These are phyloP conservation scores for Saiga tatarica DNA, from an alignment of 2,113 vertebrate species.

Conservation along the genomic window DNA sequence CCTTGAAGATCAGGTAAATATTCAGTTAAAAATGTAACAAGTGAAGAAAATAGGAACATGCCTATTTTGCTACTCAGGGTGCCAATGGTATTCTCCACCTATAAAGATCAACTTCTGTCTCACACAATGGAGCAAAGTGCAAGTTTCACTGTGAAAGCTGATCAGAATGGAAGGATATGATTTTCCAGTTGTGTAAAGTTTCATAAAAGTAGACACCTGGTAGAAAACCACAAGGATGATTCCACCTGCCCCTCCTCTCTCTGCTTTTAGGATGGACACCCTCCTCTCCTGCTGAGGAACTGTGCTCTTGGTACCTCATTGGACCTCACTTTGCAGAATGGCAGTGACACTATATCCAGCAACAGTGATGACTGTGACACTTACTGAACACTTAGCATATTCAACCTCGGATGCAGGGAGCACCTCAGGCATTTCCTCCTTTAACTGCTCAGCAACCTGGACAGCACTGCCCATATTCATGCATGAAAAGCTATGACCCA, in stretches of 20 bases:
- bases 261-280: rapidly evolving
- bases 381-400: neutral
- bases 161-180: neutral
- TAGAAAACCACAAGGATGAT: neutral
- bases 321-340: neutral
- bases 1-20: neutral
- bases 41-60: neutral
- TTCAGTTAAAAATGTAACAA: neutral
- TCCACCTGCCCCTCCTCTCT: neutral
- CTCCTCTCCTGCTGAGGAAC: neutral
- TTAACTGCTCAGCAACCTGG: too few relatives aligned
- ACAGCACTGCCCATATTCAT: neutral
- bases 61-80: neutral
- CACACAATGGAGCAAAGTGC: neutral
- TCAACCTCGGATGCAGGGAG: rapidly evolving
- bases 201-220: neutral
- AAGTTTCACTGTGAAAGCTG: neutral
- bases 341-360: neutral
- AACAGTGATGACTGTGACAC: rapidly evolving
- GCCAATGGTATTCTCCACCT: neutral
- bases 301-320: neutral
- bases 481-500: neutral
- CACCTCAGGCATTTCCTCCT: neutral
- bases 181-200: neutral
- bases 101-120: neutral